Percentiles rank a stretch among this genome's conserved stretches.
Evolutionary conservation across 1,140 invertebrate species (phyloP).

Genomic region (Drosophila kurseongensis): DNA sequence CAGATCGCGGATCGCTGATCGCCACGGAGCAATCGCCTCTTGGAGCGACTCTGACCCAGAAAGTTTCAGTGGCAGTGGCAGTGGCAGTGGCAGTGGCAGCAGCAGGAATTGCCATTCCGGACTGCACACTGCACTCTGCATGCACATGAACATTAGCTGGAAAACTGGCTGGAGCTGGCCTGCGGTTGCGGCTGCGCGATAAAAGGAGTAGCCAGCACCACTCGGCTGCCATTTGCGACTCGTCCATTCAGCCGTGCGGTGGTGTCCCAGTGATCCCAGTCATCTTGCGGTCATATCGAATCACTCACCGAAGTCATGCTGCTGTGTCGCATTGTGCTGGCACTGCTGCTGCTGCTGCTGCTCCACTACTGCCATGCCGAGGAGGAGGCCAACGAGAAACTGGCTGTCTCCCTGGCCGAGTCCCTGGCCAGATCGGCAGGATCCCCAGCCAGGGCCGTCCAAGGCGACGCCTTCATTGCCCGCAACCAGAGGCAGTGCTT

Average conservation of each 20-base stretch:
- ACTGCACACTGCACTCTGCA: slow-evolving; percentile 52
- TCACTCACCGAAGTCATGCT: slow-evolving; percentile 18
- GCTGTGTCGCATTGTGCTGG: slow-evolving; percentile 49
- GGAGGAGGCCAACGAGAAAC: not conserved
- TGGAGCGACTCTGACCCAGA: slow-evolving; percentile 62
- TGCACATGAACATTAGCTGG: slow-evolving; percentile 62
- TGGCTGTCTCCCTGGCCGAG: not conserved
- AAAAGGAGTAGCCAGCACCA: slow-evolving; percentile 66
- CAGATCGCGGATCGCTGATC: slow-evolving; percentile 42
- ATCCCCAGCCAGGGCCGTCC: slow-evolving; percentile 13
- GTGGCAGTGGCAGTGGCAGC: not conserved
- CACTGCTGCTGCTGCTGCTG: slow-evolving; percentile 56
- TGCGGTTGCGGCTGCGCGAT: slow-evolving; percentile 58
- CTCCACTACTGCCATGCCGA: slow-evolving; percentile 43
- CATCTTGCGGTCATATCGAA: slow-evolving; percentile 4
- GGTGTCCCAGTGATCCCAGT: slow-evolving; percentile 13
- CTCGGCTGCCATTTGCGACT: slow-evolving; percentile 72
- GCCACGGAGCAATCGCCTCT: slow-evolving; percentile 25
- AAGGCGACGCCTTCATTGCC: slow-evolving; percentile 67
- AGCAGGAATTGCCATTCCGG: slow-evolving; percentile 75
- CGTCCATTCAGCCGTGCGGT: slow-evolving; percentile 65
- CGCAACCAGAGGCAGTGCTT: slow-evolving; percentile 76
- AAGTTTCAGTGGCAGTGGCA: slow-evolving; percentile 38
- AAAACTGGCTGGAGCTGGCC: slow-evolving; percentile 27
- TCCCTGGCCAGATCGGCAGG: slow-evolving; percentile 22